These are phyloP conservation scores for Andricus grossulariae DNA, from an alignment of 1,140 invertebrate genomes.

Conservation along the genomic window DNA sequence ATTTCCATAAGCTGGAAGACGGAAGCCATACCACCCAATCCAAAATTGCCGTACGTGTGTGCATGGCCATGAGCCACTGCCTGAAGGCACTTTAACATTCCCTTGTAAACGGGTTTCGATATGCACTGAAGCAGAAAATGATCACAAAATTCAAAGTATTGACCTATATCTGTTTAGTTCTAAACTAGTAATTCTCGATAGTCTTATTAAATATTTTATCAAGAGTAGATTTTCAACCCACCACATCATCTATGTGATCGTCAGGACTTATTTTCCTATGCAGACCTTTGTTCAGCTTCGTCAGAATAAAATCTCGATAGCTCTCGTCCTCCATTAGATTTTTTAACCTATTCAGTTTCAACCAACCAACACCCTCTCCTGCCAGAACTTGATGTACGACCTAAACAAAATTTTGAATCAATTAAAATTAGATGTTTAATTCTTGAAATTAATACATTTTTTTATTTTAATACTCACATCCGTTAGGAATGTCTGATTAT, in stretches of 20 bases:
- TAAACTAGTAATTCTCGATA: background rate
- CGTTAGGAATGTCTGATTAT: constrained; percentile 92
- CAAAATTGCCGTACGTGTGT: constrained; percentile 94
- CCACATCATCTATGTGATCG: constrained; percentile 98
- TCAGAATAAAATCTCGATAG: constrained; percentile 96
- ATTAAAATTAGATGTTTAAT: background rate
- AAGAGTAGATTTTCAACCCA: constrained; percentile 75
- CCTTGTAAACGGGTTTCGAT: constrained; percentile 94
- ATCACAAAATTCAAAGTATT: constrained; percentile 14
- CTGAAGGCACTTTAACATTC: constrained; percentile 94
- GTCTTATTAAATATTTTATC: constrained; percentile 26
- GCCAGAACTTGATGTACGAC: constrained; percentile 93
- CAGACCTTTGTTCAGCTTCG: constrained; percentile 95
- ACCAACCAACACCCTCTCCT: constrained; percentile 97
- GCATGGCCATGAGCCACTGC: constrained; percentile 93
- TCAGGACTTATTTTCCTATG: constrained; percentile 95
- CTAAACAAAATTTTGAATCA: constrained; percentile 71
- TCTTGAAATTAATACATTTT: background rate
- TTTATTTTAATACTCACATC: constrained; percentile 78
- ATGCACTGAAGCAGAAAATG: constrained; percentile 82
- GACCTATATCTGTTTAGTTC: too few relatives aligned
- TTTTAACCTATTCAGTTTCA: constrained; percentile 94
- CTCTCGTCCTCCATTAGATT: constrained; percentile 99
- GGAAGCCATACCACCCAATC: constrained; percentile 97
- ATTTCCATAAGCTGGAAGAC: constrained; percentile 98